Evolutionary conservation across 2,888 invertebrate genomes (phyloP), one percentile per base, ranked within the genome.

Genomic region (Calameuta filiformis): DNA sequence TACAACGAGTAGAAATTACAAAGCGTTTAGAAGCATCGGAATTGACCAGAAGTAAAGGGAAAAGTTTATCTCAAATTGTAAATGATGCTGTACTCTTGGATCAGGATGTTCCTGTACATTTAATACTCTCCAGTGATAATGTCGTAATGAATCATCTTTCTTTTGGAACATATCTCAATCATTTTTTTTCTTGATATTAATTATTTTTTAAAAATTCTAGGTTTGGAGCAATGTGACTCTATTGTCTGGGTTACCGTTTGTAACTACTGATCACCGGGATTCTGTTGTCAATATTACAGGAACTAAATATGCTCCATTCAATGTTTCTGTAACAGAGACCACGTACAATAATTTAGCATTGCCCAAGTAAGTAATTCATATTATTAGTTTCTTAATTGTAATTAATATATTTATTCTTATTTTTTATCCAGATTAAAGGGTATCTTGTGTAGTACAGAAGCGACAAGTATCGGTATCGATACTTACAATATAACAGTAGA

Each of bases 241-340:
- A 15, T 85, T 89, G 37, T 87, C 90, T 35, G 92, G 93, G 83
- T 89, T 93, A 3, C 84, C 83, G 34, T 89, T 86, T 86, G 68
- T 90, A 33, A 85, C 85, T 4, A 89, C 90, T 76, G 90, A 91
- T 33, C 92, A 92, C 81, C 85, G 84, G 1, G 85, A 92, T 4
- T 89, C 91, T 31, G 81, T 91, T 37, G 92, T 93, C 85, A 82
- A 91, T 12, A 90, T 95, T 75, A 90, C 90, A 35, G 94, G 93
- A 11, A 83, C 82, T 69, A 94, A 94, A 85, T 86, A 83, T 4
- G 92, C 94, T 81, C 84, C 85, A 4, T 86, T 88, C 31, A 90
- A 92, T 84, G 83, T 94, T 3, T 77, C 68, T 3, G 71, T 90
- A 37, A 80, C 84, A 69, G 76, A 82, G 37, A 74, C 68, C 11